These are phyloP conservation scores for Raja brachyura DNA, from an alignment of 2,113 vertebrate genomes.

Conservation along the genomic window DNA sequence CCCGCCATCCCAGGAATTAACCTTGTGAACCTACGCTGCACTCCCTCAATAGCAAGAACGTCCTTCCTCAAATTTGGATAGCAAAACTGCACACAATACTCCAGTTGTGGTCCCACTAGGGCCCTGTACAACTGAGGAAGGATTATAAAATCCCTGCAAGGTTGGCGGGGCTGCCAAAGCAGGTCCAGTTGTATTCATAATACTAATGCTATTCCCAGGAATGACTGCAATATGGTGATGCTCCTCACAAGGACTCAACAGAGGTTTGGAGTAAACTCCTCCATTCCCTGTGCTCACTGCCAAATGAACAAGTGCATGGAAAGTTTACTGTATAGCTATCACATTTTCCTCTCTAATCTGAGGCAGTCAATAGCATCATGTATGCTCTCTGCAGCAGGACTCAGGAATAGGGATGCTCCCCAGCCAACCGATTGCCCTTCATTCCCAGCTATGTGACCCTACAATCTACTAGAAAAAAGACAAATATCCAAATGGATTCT, in stretches of 20 bases:
- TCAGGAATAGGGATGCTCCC: background rate
- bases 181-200: background rate
- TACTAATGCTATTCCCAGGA: background rate
- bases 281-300: background rate
- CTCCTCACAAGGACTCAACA: background rate
- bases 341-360: background rate
- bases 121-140: background rate
- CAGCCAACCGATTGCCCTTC: background rate
- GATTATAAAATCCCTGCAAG: background rate
- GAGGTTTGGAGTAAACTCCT: background rate
- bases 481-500: background rate
- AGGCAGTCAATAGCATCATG: background rate
- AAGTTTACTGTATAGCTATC: background rate
- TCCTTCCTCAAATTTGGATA: too few relatives aligned
- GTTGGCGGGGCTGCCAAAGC: background rate
- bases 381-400: background rate
- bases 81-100: too few relatives aligned
- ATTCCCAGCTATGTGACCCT: background rate
- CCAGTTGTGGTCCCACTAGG: too few relatives aligned
- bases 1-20: too few relatives aligned
- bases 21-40: too few relatives aligned
- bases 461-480: background rate
- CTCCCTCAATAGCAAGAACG: too few relatives aligned
- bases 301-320: background rate
- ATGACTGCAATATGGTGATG: background rate